Conservation (phyloP, 2,797 vertebrate species). For the Pempheris klunzingeri region DNA sequence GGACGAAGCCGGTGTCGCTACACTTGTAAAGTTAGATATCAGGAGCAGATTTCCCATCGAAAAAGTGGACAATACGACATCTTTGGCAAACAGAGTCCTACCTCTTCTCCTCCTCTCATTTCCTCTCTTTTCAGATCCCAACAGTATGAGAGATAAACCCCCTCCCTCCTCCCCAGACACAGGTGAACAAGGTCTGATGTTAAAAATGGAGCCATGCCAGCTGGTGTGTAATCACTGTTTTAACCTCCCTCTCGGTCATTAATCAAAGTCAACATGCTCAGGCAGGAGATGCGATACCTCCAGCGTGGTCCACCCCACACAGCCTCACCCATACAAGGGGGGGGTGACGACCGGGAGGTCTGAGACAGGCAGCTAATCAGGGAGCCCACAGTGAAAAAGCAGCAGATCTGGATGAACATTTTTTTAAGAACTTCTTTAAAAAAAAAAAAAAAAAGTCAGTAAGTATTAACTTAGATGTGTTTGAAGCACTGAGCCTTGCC, state of each 20-base stretch:
- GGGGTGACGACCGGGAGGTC: conserved; percentile 18
- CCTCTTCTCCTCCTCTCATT: conserved; percentile 1
- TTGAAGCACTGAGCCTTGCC: conserved; percentile 28
- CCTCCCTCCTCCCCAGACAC: conserved; percentile 58
- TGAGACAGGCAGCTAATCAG: conserved; percentile 59
- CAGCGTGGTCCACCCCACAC: conserved; percentile 29
- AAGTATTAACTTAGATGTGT: conserved; percentile 45
- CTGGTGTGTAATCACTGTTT: conserved; percentile 79
- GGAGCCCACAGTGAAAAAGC: conserved; percentile 28
- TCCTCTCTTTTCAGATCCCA: conserved; percentile 32
- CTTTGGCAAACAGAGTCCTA: neutral
- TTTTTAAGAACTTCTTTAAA: conserved; percentile 50
- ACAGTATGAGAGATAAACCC: conserved; percentile 39
- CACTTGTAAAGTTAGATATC: too few species aligned
- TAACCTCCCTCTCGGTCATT: conserved; percentile 74
- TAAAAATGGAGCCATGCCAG: conserved; percentile 67
- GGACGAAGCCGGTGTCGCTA: too few species aligned
- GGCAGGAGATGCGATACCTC: conserved; percentile 55
- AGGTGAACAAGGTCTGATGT: conserved; percentile 61
- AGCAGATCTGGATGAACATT: conserved; percentile 46
- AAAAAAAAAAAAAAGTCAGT: too few species aligned
- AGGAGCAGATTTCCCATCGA: neutral
- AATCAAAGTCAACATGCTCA: conserved; percentile 72
- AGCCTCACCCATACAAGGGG: neutral
- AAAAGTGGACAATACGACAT: too few species aligned